Conservation (phyloP, 30 jellyfish, hydroid and myxozoan species). For the Pelagia noctiluca region DNA sequence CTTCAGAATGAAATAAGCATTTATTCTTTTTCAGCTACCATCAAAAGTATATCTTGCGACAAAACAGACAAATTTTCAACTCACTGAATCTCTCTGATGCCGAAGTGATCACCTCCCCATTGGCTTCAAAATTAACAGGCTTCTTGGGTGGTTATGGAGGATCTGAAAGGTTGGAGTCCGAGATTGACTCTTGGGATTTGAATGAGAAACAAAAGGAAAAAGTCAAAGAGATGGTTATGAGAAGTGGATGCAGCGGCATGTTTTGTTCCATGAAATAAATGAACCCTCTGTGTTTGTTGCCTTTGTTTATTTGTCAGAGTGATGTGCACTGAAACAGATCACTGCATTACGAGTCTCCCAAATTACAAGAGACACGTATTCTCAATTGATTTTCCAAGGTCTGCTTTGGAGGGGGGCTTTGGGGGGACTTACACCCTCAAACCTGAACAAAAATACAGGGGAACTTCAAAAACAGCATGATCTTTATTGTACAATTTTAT, state of each 20-base stretch:
- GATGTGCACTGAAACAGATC: no score
- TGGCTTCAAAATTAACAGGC: slow-evolving; percentile 95
- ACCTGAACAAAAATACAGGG: no score
- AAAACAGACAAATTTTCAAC: slow-evolving; percentile 70
- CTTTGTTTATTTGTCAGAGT: no score
- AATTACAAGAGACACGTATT: no score
- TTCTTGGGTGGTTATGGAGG: slow-evolving; percentile 92
- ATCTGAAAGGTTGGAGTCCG: slow-evolving; percentile 41
- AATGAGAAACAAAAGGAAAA: slow-evolving; percentile 62
- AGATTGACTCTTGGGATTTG: slow-evolving; percentile 77
- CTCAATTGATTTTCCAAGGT: no score
- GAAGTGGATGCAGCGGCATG: slow-evolving; percentile 69
- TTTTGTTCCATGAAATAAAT: slow-evolving; percentile 54
- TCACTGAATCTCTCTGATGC: slow-evolving; percentile 74
- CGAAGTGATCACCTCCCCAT: slow-evolving; percentile 73
- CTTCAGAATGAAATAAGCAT: neutral
- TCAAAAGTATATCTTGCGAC: slow-evolving; percentile 90
- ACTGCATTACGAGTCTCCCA: no score
- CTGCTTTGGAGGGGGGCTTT: no score
- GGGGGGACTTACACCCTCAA: no score
- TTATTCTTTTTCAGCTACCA: slow-evolving; percentile 74
- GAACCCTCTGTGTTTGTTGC: no score
- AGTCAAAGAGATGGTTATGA: slow-evolving; percentile 51
- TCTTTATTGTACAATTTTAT: no score
- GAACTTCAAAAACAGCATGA: no score